A percentile compares a stretch with the other conserved stretches of the same genome.
These are phyloP conservation scores for Ursus arctos DNA, from an alignment of 2,113 vertebrate genomes.

Conservation along the genomic window DNA sequence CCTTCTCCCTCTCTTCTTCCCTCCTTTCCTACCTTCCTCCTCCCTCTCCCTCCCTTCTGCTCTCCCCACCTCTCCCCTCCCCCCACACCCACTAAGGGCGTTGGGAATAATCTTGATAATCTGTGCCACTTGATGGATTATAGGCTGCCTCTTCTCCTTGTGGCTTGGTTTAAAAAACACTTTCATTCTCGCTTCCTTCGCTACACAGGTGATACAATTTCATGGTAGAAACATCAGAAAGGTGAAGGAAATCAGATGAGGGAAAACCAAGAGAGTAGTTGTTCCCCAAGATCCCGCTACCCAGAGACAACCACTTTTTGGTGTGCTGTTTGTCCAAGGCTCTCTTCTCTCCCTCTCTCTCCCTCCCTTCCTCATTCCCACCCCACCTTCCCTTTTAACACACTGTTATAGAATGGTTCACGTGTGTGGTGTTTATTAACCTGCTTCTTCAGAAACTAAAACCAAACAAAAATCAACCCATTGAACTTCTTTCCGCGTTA, in stretches of 20 bases:
- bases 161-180: conserved; percentile 60
- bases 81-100: not conserved
- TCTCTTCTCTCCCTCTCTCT: conserved; percentile 7
- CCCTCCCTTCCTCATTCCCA: not conserved
- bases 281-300: conserved; percentile 10
- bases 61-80: too few species aligned
- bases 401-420: conserved; percentile 58
- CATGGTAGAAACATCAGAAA: conserved; percentile 52
- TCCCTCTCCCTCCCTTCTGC: too few species aligned
- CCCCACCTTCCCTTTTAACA: conserved; percentile 34
- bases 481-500: conserved; percentile 68
- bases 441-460: conserved; percentile 74
- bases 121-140: conserved; percentile 60
- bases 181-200: conserved; percentile 64
- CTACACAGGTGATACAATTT: conserved; percentile 66
- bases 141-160: conserved; percentile 62
- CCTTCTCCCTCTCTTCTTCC: rapidly evolving
- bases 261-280: conserved; percentile 63
- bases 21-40: rapidly evolving
- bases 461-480: conserved; percentile 66
- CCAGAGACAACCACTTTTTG: conserved; percentile 61
- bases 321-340: conserved; percentile 67
- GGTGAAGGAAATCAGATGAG: conserved; percentile 68
- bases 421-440: conserved; percentile 73
- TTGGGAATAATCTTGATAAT: conserved; percentile 61